Evolutionary conservation across 1,140 invertebrate genomes (phyloP).

Genomic region (Anastatus disparis): DNA sequence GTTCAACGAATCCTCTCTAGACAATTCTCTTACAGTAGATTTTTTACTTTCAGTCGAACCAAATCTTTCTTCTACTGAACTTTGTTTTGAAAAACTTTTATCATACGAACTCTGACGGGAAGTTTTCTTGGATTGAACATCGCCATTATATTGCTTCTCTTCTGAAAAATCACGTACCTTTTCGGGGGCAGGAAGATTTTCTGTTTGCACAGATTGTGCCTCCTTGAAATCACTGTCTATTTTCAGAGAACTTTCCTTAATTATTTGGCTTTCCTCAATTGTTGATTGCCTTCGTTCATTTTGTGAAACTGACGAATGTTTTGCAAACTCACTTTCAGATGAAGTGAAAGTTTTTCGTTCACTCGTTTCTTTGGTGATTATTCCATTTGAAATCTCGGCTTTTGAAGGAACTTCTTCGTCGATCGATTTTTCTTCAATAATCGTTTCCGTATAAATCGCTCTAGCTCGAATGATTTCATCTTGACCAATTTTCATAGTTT

Average conservation of each 20-base stretch:
- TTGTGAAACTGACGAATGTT: background rate
- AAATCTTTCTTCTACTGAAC: slow-evolving; percentile 24
- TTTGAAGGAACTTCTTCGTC: slow-evolving; percentile 55
- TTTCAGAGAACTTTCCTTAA: slow-evolving; percentile 15
- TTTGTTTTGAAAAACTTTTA: slow-evolving; percentile 43
- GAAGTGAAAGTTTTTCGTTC: slow-evolving; percentile 4
- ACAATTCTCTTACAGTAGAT: background rate
- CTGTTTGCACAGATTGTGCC: background rate
- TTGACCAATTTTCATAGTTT: slow-evolving; percentile 44
- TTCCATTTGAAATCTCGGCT: background rate
- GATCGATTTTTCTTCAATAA: slow-evolving; percentile 68
- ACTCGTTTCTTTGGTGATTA: background rate
- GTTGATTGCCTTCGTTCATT: background rate
- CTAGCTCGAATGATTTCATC: slow-evolving; percentile 41
- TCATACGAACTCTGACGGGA: background rate
- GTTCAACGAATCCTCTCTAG: slow-evolving; percentile 27
- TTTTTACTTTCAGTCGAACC: slow-evolving; percentile 4
- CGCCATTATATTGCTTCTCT: background rate
- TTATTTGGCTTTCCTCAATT: background rate
- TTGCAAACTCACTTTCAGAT: background rate
- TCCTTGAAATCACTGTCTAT: background rate
- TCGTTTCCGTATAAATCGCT: slow-evolving; percentile 54
- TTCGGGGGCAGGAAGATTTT: slow-evolving; percentile 33
- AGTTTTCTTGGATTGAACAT: background rate
- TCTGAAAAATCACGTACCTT: slow-evolving; percentile 51